phyloP scores from a whole-genome alignment of 2,888 invertebrate genomes.

The Leptopilina drosophilae region DNA sequence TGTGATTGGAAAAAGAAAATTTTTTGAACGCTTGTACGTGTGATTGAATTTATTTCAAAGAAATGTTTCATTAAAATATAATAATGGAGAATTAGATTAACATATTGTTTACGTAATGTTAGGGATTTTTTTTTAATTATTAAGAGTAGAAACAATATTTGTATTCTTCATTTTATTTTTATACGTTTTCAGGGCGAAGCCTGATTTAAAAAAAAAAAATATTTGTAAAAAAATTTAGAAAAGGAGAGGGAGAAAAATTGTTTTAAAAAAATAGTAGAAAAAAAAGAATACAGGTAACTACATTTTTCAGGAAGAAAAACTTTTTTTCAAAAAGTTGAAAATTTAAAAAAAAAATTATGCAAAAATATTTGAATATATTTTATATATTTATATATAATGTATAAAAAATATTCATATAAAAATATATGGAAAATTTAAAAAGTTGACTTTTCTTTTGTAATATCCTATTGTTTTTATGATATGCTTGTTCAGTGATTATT shows the following conservation, averaged over 20 bases:
- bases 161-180: constrained; percentile 74
- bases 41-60: constrained; percentile 30
- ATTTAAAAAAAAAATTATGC: not conserved
- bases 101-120: constrained; percentile 45
- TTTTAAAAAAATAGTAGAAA: constrained; percentile 36
- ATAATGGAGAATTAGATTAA: constrained; percentile 34
- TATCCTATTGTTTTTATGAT: constrained; percentile 23
- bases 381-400: not conserved
- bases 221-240: too few relatives aligned
- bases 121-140: constrained; percentile 54
- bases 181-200: constrained; percentile 61
- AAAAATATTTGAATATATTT: not conserved
- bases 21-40: constrained; percentile 25
- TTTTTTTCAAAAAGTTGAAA: not conserved
- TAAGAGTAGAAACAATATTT: constrained; percentile 70
- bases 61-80: constrained; percentile 6
- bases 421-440: constrained; percentile 1
- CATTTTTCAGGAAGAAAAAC: constrained; percentile 6
- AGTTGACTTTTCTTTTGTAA: constrained; percentile 31
- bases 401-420: not conserved
- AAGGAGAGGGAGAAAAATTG: too few relatives aligned
- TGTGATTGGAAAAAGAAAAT: not conserved
- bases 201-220: not conserved
- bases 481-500: constrained; percentile 30
- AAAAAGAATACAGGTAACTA: not conserved